Evolutionary conservation across 2,888 invertebrate species (phyloP), one percentile per base, ranked within the genome.

Genomic region (Amaurobius ferox): DNA sequence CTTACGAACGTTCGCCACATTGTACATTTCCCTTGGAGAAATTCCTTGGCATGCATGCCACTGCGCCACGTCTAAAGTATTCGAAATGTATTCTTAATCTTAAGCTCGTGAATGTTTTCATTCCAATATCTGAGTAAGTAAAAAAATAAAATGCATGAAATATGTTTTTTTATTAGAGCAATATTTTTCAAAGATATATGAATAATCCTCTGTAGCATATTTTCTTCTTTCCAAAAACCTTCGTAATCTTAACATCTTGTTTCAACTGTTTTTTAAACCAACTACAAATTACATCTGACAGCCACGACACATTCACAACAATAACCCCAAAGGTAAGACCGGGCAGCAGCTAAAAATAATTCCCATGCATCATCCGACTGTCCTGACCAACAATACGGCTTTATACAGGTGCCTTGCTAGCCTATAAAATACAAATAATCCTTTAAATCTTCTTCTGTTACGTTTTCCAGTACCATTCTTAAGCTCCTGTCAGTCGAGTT

Each of bases 401-500:
- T 55, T 55, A 11, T 55, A 23, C 16, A 16, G 23, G 55, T 55
- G 19, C 19, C 23, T 3, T 23, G 23, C 5, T 23, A 23, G 19
- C 2, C 23, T 55, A 55, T 55, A 55, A 55, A 55, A 55, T 55
- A 55, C 19, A 23, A 55, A 55, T 55, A 55, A 55, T 55, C 23
- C 55, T 55, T 55, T 55, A 55, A 55, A 55, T 23, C 55, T 55
- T 23, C 19, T n/a, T n/a, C 23, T 5, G 19, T 23, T 23, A 23
- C 23, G 23, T 55, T 55, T 55, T 23, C 55, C 23, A 23, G 55
- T 23, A 23, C 11, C 11, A 55, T 19, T 23, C 16, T 55, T 55
- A 55, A 55, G 55, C 16, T 23, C 55, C 55, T 55, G 55, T 55
- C 55, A 55, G 55, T 19, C 55, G 23, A 55, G 23, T 83, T 83